Evolutionary conservation across 2,113 vertebrate genomes (phyloP), one percentile per base, ranked within the genome.

Genomic region (Galeopterus variegatus): DNA sequence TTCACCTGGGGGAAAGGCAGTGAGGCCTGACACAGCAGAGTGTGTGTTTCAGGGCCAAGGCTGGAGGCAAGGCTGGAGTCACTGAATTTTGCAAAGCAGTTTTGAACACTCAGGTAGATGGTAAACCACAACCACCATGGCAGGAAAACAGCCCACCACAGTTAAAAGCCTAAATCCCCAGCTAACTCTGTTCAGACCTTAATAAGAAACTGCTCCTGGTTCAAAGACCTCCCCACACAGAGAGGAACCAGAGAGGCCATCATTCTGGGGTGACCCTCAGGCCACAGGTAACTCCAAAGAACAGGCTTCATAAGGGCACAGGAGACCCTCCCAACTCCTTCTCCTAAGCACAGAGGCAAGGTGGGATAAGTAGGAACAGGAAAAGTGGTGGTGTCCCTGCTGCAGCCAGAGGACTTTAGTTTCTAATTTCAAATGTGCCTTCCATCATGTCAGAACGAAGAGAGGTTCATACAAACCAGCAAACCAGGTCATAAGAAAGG

Each of bases 61-160:
- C 54, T 4, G 6, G 52, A 1, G 73, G 45, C 26, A 9, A 45
- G 45, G 67, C n/a, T n/a, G n/a, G n/a, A 88, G 72, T 82, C 21
- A 1, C 87, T 58, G 95, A 96, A 94, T 93, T 96, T 2, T 97
- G 93, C 97, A 95, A 95, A 97, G 91, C 76, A 97, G 92, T 93
- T 98, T 94, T 96, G 94, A 98, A 97, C 90, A 97, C 81, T 97
- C 92, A 54, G 64, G 94, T 97, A 97, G 97, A 98, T 94, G 92
- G 97, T 98, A 98, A 98, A 99, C 98, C 98, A 98, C 98, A 98
- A 92, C 97, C 97, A 97, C 98, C 67, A 89, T 97, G 98, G 97
- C 98, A 98, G 98, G 98, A 98, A 98, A 98, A 98, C 97, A 95
- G 97, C 95, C 96, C 97, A 96, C 98, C 97, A 97, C 98, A 98